These are phyloP conservation scores for Ruditapes philippinarum DNA, from an alignment of 1,140 invertebrate genomes.

Conservation along the genomic window DNA sequence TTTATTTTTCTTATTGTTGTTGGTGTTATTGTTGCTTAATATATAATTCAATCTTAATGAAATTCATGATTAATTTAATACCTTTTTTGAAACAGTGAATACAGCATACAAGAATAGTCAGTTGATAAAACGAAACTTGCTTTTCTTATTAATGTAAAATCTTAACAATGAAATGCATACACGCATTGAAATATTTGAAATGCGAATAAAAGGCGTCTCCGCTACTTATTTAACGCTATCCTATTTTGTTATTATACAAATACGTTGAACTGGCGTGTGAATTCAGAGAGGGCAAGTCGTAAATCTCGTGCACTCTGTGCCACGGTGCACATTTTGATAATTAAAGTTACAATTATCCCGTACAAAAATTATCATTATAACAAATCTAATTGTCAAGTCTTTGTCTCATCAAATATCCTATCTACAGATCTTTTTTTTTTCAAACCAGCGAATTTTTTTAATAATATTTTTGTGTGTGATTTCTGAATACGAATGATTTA, in stretches of 20 bases:
- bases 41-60: no score
- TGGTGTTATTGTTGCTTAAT: no score
- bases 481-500: constrained; percentile 26
- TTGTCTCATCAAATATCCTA: background rate
- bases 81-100: background rate
- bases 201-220: background rate
- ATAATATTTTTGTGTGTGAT: no score
- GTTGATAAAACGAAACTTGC: constrained; percentile 25
- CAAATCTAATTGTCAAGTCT: background rate
- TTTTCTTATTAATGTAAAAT: background rate
- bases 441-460: background rate
- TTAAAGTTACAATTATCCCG: background rate
- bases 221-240: background rate
- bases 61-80: constrained; percentile 31
- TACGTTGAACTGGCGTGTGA: constrained; percentile 10
- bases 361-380: background rate
- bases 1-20: no score
- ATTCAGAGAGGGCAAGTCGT: background rate
- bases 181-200: background rate
- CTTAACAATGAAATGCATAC: constrained; percentile 5
- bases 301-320: constrained; percentile 9
- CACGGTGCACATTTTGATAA: background rate
- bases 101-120: background rate
- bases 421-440: constrained; percentile 7
- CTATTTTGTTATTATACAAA: background rate